Evolutionary conservation across 2,113 vertebrate species (phyloP).

Genomic region (Pterophyllum scalare): DNA sequence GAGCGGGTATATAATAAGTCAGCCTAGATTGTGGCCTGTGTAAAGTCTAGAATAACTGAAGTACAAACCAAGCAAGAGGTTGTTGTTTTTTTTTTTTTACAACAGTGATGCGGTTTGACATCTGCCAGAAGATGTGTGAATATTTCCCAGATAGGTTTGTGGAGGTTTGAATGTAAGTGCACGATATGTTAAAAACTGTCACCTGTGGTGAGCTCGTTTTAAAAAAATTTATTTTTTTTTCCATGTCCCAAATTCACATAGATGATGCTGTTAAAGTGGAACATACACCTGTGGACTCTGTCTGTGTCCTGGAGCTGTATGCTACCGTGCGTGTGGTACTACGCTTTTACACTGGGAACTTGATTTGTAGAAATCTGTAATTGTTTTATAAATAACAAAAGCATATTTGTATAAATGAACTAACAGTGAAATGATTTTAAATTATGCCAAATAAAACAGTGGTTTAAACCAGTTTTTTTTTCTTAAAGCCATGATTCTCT

Average conservation of each 20-base stretch:
- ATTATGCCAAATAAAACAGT: constrained; percentile 85
- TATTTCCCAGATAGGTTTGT: constrained; percentile 37
- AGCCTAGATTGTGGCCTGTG: constrained; percentile 44
- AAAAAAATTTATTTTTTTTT: background rate
- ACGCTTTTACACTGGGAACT: constrained; percentile 90
- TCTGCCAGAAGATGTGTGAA: constrained; percentile 57
- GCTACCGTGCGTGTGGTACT: constrained; percentile 85
- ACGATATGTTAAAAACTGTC: constrained; percentile 62
- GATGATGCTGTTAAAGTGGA: constrained; percentile 72
- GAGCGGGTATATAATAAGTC: constrained; percentile 35
- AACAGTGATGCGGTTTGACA: constrained; percentile 40
- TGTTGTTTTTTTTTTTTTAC: no score
- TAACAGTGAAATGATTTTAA: constrained; percentile 86
- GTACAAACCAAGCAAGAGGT: constrained; percentile 44
- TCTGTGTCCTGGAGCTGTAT: constrained; percentile 72
- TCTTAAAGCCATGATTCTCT: background rate
- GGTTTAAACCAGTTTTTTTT: constrained; percentile 62
- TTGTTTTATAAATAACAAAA: constrained; percentile 83
- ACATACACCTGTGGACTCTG: constrained; percentile 70
- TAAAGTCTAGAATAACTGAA: constrained; percentile 55
- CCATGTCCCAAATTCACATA: constrained; percentile 65
- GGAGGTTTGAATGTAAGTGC: constrained; percentile 70
- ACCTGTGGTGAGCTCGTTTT: constrained; percentile 52
- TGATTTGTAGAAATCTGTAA: constrained; percentile 84
- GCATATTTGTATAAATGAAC: constrained; percentile 86